phyloP scores from a whole-genome alignment of 2,113 vertebrate species.

The Danionella cerebrum region DNA sequence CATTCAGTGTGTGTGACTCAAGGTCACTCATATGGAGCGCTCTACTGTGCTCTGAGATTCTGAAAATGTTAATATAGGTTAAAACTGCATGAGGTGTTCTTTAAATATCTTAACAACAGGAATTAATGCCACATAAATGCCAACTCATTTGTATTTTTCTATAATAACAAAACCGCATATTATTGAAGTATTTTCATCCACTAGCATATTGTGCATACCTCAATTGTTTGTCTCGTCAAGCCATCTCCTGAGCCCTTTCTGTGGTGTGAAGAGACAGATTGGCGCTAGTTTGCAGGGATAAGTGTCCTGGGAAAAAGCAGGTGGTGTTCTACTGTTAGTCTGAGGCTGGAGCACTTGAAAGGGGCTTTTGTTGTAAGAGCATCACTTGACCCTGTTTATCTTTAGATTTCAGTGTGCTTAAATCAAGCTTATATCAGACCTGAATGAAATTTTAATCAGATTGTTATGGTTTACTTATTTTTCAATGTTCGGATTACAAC shows the following conservation, averaged over 20 bases:
- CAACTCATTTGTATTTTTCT: neutral
- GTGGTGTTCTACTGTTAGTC: neutral
- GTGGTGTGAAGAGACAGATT: neutral
- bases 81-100: slow-evolving; percentile 33
- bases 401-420: neutral
- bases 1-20: neutral
- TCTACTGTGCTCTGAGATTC: slow-evolving; percentile 4
- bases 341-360: neutral
- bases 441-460: too few species aligned
- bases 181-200: neutral
- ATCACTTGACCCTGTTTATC: slow-evolving; percentile 15
- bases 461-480: too few species aligned
- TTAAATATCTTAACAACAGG: slow-evolving; percentile 22
- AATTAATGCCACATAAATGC: slow-evolving; percentile 7
- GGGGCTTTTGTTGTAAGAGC: neutral
- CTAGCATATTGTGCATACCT: neutral
- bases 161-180: neutral
- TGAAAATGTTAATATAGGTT: slow-evolving; percentile 24
- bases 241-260: neutral
- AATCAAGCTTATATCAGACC: too few species aligned
- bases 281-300: neutral
- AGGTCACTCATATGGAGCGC: slow-evolving; percentile 27
- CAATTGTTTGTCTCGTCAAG: neutral
- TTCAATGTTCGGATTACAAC: too few species aligned
- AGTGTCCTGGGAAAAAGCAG: slow-evolving; percentile 13